phyloP scores from a whole-genome alignment of 2,888 invertebrate genomes.

The Calameuta filiformis region DNA sequence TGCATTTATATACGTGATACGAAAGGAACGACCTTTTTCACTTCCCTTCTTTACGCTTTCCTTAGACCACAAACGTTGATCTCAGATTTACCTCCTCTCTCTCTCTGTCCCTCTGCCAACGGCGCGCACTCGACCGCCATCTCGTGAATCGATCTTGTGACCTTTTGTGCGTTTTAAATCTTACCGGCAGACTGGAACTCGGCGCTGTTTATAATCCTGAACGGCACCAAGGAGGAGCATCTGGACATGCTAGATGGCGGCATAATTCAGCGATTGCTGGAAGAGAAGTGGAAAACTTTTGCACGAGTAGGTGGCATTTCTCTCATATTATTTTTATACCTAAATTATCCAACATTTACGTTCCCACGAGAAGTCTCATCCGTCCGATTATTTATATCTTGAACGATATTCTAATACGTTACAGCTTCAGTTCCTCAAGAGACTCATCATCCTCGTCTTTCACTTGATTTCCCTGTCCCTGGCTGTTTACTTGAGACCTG shows the following conservation, averaged over 20 bases:
- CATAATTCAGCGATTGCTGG: conserved; percentile 94
- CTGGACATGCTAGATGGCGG: conserved; percentile 99
- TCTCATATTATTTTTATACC: neutral
- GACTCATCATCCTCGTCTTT: conserved; percentile 86
- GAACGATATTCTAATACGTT: neutral
- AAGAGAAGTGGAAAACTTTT: conserved; percentile 99
- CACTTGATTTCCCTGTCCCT: conserved; percentile 90
- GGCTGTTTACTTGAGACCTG: conserved; percentile 92
- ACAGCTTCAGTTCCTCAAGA: conserved; percentile 92
- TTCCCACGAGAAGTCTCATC: neutral
- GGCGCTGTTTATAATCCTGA: conserved; percentile 95
- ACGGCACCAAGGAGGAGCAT: conserved; percentile 97
- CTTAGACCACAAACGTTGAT: neutral
- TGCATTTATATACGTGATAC: neutral
- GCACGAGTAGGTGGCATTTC: conserved; percentile 76
- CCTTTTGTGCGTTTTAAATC: neutral
- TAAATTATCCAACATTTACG: neutral
- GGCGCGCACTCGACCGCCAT: conserved; percentile 4
- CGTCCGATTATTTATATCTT: neutral
- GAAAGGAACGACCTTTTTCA: neutral
- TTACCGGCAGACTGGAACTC: conserved; percentile 93
- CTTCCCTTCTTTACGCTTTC: neutral
- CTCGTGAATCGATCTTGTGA: neutral
- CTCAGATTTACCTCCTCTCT: neutral
- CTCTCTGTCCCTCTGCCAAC: neutral